Conservation (phyloP, 2,888 invertebrate genomes). For the Adela reaumurella region DNA sequence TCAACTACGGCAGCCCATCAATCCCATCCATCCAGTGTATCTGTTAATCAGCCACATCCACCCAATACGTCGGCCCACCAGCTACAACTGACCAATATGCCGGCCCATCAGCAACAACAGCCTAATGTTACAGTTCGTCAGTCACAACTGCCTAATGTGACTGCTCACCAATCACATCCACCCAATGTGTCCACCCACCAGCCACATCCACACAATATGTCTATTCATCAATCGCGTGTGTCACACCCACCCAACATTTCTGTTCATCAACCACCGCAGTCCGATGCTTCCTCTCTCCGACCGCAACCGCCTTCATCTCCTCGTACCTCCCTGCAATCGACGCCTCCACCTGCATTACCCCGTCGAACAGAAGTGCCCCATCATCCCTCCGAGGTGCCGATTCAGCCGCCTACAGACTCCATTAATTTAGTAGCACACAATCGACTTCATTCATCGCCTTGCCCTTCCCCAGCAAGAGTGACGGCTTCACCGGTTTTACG, state of each 20-base stretch:
- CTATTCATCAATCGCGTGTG: too few species aligned
- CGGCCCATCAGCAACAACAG: too few species aligned
- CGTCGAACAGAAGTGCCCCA: conserved; percentile 20
- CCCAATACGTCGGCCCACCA: conserved; percentile 24
- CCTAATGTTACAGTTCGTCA: conserved; percentile 28
- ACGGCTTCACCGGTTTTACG: not conserved
- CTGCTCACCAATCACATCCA: conserved; percentile 38
- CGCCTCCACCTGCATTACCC: conserved; percentile 29
- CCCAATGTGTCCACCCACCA: conserved; percentile 19
- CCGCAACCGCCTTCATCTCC: conserved; percentile 8
- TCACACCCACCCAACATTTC: too few species aligned
- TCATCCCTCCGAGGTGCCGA: not conserved
- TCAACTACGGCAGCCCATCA: too few species aligned
- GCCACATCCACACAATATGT: too few species aligned
- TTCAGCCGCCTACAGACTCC: not conserved
- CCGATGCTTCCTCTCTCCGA: too few species aligned
- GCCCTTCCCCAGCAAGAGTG: not conserved
- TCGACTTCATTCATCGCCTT: conserved; percentile 24
- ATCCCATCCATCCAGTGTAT: conserved; percentile 24
- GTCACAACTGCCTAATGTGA: conserved; percentile 44
- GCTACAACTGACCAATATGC: conserved; percentile 5
- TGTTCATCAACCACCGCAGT: too few species aligned
- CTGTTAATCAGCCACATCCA: conserved; percentile 7
- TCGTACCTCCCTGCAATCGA: conserved; percentile 21
- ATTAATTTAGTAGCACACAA: conserved; percentile 13